phyloP scores from a whole-genome alignment of 2,797 vertebrate species.

The Peromyscus eremicus region DNA sequence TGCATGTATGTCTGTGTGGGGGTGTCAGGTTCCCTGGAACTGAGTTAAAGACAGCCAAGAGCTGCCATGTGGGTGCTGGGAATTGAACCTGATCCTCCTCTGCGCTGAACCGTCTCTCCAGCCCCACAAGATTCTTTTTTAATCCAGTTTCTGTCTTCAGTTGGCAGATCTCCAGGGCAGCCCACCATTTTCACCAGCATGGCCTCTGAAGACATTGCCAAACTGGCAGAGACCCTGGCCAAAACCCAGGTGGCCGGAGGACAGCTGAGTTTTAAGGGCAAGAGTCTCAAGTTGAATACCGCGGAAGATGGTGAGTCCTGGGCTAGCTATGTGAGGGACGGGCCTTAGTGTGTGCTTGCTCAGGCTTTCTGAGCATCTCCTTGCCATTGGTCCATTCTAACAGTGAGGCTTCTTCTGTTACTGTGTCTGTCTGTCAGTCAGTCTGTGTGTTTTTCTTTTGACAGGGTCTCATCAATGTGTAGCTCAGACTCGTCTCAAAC shows the following conservation, averaged over 20 bases:
- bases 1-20: not conserved
- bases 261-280: constrained; percentile 97
- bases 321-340: not conserved
- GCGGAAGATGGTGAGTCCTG: constrained; percentile 93
- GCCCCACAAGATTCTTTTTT: not conserved
- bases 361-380: not conserved
- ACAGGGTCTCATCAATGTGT: not conserved
- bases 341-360: no score
- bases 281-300: constrained; percentile 95
- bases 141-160: constrained; percentile 53
- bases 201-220: constrained; percentile 95
- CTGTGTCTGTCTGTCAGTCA: not conserved
- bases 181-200: constrained; percentile 87
- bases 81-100: not conserved
- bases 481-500: not conserved
- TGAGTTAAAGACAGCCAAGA: not conserved
- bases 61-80: not conserved
- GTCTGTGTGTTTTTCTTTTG: not conserved
- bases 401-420: not conserved
- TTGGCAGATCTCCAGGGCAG: constrained; percentile 68
- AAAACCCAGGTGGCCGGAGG: constrained; percentile 94
- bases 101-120: not conserved
- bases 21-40: not conserved
- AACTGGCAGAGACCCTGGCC: constrained; percentile 95
- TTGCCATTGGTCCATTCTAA: not conserved